Evolutionary conservation across 1,140 invertebrate species (phyloP).

Genomic region (Drosophila asahinai): DNA sequence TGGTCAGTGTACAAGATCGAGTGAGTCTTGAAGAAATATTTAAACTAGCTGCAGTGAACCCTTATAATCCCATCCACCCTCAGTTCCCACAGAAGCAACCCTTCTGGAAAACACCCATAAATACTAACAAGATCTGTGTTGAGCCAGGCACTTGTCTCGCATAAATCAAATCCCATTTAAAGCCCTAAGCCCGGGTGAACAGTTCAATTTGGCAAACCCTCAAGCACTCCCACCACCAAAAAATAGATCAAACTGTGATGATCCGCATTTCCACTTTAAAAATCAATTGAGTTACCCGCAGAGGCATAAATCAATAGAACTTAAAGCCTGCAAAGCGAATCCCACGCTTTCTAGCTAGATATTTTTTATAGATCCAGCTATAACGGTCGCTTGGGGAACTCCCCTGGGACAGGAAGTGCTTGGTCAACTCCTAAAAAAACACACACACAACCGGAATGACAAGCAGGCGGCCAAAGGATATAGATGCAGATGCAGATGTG

Average conservation of each 20-base stretch:
- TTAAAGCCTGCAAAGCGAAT: conserved; percentile 46
- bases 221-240: conserved; percentile 29
- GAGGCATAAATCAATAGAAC: conserved; percentile 70
- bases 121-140: conserved; percentile 34
- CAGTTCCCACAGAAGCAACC: conserved; percentile 29
- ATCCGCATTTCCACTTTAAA: conserved; percentile 43
- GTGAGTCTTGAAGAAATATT: not conserved
- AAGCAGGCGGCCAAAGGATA: conserved; percentile 46
- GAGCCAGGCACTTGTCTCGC: conserved; percentile 62
- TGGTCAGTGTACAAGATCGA: conserved; percentile 32
- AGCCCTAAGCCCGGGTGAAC: conserved; percentile 29
- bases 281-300: conserved; percentile 74
- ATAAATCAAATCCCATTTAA: conserved; percentile 73
- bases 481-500: conserved; percentile 42
- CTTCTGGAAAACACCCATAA: conserved; percentile 28
- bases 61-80: conserved; percentile 32
- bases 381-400: conserved; percentile 38
- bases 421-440: conserved; percentile 45
- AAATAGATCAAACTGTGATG: conserved; percentile 51
- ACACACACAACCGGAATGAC: conserved; percentile 29
- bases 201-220: conserved; percentile 63
- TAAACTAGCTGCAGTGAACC: conserved; percentile 1
- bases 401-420: conserved; percentile 65
- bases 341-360: conserved; percentile 56
- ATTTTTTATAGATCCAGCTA: conserved; percentile 50